phyloP scores from a whole-genome alignment of 2,888 invertebrate genomes.

The Leucophenga montana region DNA sequence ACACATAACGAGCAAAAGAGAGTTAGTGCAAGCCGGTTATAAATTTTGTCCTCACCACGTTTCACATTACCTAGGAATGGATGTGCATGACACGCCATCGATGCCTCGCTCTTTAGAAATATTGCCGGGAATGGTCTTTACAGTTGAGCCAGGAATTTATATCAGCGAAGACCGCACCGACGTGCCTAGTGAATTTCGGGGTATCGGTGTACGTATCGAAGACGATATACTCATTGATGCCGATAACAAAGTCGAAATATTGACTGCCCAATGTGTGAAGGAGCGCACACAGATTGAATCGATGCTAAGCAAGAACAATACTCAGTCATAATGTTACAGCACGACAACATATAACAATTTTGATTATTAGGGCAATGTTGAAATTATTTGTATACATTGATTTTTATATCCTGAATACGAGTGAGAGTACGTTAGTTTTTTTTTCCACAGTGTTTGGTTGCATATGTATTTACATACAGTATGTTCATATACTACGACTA shows the following conservation, averaged over 20 bases:
- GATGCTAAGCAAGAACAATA: slow-evolving; percentile 61
- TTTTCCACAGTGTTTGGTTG: too few species aligned
- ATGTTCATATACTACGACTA: too few species aligned
- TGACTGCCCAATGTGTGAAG: slow-evolving; percentile 83
- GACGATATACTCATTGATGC: slow-evolving; percentile 91
- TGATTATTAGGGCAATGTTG: too few species aligned
- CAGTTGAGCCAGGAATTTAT: slow-evolving; percentile 92
- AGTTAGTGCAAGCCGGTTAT: slow-evolving; percentile 78
- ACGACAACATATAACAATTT: too few species aligned
- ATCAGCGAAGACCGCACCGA: slow-evolving; percentile 78
- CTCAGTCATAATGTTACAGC: too few species aligned
- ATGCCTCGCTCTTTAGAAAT: slow-evolving; percentile 83
- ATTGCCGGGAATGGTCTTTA: slow-evolving; percentile 89
- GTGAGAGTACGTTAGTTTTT: too few species aligned
- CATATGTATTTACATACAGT: too few species aligned
- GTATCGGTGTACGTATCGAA: slow-evolving; percentile 93
- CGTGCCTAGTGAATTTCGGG: slow-evolving; percentile 87
- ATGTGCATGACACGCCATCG: slow-evolving; percentile 94
- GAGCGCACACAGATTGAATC: slow-evolving; percentile 81
- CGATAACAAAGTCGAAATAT: slow-evolving; percentile 75
- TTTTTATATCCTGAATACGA: too few species aligned
- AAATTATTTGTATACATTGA: too few species aligned
- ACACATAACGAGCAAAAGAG: slow-evolving; percentile 74
- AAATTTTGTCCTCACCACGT: slow-evolving; percentile 93
- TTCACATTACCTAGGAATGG: slow-evolving; percentile 97